Evolutionary conservation across 2,113 vertebrate species (phyloP), one percentile per base, ranked within the genome.

Genomic region (Accipiter virgatus): DNA sequence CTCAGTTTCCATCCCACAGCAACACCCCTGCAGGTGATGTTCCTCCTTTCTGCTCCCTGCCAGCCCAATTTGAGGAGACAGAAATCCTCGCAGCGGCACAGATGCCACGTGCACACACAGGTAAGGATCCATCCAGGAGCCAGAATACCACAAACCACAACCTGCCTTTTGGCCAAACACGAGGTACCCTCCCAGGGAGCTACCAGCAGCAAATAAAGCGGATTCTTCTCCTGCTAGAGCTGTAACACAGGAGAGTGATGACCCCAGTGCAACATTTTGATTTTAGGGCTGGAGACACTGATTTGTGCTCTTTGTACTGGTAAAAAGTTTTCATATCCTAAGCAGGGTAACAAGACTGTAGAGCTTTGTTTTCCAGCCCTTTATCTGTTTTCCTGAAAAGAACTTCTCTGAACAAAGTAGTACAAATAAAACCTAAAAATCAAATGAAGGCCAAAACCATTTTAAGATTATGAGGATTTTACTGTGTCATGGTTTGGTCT

Each of bases 221-320:
- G n/a, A 25, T 2, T 0, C 11, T 91, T 75, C 31, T 87, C 25
- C 32, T 0, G 0, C 20, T 47, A 4, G 16, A 83, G 13, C 45
- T 84, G 32, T 14, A 16, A 58, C 3, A 17, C 27, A 16, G 11
- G 7, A 22, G 22, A 53, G 7, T 16, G 38, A 55, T 63, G 26
- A 59, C 7, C 10, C 7, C 22, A 19, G 38, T 17, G 42, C 13
- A 88, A 50, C 0, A 1, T 65, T 65, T 77, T 80, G 15, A 34
- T 32, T 61, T 74, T 53, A 62, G 20, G 22, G 79, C 26, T 87
- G 52, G 29, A 79, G 38, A 63, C 22, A 26, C 36, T 67, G 7
- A 20, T 55, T 63, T 29, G 7, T 61, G 10, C 13, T 71, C 75
- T 82, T 79, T 43, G 27, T 40, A 11, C 16, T 6, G 16, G 59